Evolutionary conservation across 53 echinoderm and acorn worm genomes (phyloP).

Genomic region (Astropecten irregularis): DNA sequence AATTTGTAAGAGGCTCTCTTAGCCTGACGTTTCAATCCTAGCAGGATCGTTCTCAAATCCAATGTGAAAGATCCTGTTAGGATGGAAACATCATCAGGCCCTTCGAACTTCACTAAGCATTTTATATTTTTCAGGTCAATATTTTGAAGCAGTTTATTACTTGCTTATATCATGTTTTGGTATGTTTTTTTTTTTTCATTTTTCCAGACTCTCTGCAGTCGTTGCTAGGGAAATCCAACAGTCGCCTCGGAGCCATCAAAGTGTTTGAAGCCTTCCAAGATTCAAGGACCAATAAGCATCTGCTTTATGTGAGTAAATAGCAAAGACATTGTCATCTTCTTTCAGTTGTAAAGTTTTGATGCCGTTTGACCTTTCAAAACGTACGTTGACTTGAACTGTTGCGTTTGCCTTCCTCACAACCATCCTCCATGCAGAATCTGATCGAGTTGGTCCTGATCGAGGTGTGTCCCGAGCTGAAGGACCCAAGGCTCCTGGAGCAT

Average conservation of each 20-base stretch:
- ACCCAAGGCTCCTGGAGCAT: slow-evolving; percentile 85
- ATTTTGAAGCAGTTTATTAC: no score
- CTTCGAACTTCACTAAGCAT: no score
- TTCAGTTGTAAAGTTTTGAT: no score
- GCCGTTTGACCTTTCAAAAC: neutral
- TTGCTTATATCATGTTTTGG: no score
- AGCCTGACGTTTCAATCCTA: no score
- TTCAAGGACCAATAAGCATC: slow-evolving; percentile 83
- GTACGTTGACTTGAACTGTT: neutral
- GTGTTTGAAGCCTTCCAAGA: slow-evolving; percentile 97
- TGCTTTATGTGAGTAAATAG: slow-evolving; percentile 88
- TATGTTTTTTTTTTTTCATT: neutral
- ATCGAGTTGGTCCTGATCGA: slow-evolving; percentile 85
- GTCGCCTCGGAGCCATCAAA: slow-evolving; percentile 86
- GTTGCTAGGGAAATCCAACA: slow-evolving; percentile 83
- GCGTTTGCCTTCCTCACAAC: no score
- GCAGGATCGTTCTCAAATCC: no score
- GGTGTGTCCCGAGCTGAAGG: slow-evolving; percentile 93
- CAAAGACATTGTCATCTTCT: neutral
- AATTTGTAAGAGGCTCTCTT: no score
- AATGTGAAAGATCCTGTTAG: no score
- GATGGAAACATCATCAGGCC: no score
- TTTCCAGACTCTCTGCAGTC: slow-evolving; percentile 81
- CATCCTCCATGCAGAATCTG: slow-evolving; percentile 68
- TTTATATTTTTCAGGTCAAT: no score